These are phyloP conservation scores for Apus apus DNA, from an alignment of 2,113 vertebrate genomes.

Conservation along the genomic window DNA sequence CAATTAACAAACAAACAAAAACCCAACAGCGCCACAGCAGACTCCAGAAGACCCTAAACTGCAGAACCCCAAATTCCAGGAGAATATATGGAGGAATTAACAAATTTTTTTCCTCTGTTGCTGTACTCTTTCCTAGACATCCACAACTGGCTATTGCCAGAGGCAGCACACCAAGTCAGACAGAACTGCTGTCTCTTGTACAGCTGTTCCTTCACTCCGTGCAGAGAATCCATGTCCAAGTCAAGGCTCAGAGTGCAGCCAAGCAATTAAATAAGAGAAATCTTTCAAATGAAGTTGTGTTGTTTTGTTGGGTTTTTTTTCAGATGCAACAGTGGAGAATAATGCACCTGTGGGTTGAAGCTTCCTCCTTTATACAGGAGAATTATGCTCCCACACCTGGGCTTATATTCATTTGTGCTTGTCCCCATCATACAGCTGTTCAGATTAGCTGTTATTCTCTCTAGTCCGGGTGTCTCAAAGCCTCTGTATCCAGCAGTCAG, in stretches of 20 bases:
- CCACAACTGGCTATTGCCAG: background rate
- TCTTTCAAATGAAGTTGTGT: conserved; percentile 4
- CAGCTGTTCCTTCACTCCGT: background rate
- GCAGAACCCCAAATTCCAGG: background rate
- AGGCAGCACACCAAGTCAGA: background rate
- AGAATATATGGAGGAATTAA: background rate
- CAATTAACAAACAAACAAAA: background rate
- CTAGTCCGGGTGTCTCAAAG: background rate
- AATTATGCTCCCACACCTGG: conserved; percentile 48
- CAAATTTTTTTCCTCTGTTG: background rate
- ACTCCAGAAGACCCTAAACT: background rate
- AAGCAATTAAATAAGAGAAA: conserved; percentile 25
- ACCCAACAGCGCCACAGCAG: background rate
- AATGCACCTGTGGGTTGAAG: background rate
- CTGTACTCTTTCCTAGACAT: background rate
- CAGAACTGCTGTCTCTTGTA: background rate
- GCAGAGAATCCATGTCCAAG: background rate
- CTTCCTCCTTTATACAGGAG: background rate
- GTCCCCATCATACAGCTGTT: conserved; percentile 58
- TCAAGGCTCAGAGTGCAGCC: background rate
- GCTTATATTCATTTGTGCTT: conserved; percentile 35
- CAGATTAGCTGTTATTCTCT: conserved; percentile 48
- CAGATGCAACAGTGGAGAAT: conserved; percentile 1
- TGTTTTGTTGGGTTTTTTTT: background rate
- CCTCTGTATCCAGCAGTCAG: conserved; percentile 36